These are phyloP conservation scores for Gymnorhina tibicen DNA, from an alignment of 2,113 vertebrate species.

Conservation along the genomic window DNA sequence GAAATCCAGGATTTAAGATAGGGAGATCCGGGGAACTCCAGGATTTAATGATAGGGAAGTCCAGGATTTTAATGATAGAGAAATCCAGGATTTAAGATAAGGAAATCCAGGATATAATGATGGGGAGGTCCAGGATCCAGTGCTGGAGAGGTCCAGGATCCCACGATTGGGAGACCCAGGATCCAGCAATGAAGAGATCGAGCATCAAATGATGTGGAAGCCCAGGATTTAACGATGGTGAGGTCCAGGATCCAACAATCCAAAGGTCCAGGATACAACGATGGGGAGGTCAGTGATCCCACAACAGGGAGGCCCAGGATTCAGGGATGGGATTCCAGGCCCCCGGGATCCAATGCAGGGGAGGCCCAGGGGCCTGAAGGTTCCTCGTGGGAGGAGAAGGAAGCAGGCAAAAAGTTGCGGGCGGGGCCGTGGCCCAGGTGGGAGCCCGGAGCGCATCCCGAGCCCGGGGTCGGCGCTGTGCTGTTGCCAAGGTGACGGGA, in stretches of 20 bases:
- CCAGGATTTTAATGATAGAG: neutral
- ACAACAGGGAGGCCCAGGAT: neutral
- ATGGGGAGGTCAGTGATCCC: neutral
- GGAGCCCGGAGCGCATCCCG: neutral
- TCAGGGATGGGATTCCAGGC: no score
- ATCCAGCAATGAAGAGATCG: rapidly evolving
- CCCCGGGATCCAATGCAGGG: rapidly evolving
- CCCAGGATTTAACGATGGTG: neutral
- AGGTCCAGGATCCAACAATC: neutral
- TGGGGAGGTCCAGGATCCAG: neutral
- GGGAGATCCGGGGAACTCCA: no score
- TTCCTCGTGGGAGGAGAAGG: neutral
- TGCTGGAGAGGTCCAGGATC: no score
- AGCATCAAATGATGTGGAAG: neutral
- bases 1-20: neutral
- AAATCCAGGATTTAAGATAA: neutral
- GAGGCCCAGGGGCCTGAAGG: neutral
- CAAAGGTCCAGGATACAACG: neutral
- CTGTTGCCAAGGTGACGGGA: constrained; percentile 51
- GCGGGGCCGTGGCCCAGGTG: neutral
- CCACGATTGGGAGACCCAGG: rapidly evolving
- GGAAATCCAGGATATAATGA: neutral
- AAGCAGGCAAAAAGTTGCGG: neutral
- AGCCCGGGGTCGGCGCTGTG: neutral
- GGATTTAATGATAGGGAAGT: no score